Evolutionary conservation across 53 echinoderm and acorn worm species (phyloP), one percentile per base, ranked within the genome.

Genomic region (Echinometra lucunter): DNA sequence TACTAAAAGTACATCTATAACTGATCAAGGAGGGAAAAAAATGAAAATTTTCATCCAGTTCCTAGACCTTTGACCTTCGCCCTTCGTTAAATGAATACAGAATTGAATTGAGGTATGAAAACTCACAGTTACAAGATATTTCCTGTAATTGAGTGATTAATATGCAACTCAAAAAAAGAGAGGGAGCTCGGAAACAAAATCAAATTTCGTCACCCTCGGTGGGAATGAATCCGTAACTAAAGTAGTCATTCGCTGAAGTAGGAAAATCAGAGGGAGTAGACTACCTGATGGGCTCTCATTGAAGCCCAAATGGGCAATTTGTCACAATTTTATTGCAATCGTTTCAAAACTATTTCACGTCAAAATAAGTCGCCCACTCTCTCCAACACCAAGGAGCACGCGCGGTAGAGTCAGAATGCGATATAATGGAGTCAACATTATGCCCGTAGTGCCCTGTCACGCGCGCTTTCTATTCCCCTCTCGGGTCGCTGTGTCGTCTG

Each of bases 241-340:
- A 85, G 27, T 47, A n/a, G 12, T 47, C 85, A 85, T 28, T 85
- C 42, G 78, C 15, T 85, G 85, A 85, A 45, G 85, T 47, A 49
- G n/a, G 28, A 85, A 17, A 78, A 47, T 27, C n/a, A 49, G 44
- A 81, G 44, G 44, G 18, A 42, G 1, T 53, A 88, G 93, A 92
- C 93, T 92, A 58, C 93, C 93, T 78, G 93, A 92, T 78, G 93
- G 37, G 93, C 8, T 92, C 57, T 75, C 57, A 45, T 74, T 37
- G 80, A 75, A 78, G 93, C 93, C 93, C 80, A 92, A 92, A 92
- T 92, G 93, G 93, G 93, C 80, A 92, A 92, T 92, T 92, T 92
- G 93, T 92, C 93, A 92, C 78, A 92, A 80, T 92, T 92, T 92
- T 78, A 92, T 92, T 92, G 93, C 53, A 69, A 91, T 92, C 93